These are phyloP conservation scores for Serripes groenlandicus DNA, from an alignment of 2,888 invertebrate genomes.

Conservation along the genomic window DNA sequence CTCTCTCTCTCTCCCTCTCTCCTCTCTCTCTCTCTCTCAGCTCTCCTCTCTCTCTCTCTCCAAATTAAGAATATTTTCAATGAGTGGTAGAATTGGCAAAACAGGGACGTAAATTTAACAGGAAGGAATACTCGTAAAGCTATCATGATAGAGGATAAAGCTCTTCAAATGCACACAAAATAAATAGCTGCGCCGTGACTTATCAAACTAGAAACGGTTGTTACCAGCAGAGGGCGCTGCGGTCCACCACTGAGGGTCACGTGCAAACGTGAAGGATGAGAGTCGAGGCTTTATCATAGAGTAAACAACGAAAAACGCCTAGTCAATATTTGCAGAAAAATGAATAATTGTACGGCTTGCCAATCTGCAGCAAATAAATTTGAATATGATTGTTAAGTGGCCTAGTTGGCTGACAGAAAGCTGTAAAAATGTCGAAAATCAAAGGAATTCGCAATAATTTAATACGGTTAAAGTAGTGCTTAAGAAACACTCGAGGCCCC, in stretches of 20 bases:
- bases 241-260: slow-evolving; percentile 27
- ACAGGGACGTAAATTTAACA: no score
- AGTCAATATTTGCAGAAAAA: slow-evolving; percentile 63
- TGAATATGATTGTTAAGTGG: slow-evolving; percentile 27
- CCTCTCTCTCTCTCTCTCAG: background rate
- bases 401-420: slow-evolving; percentile 20
- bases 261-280: slow-evolving; percentile 50
- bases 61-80: background rate
- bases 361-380: slow-evolving; percentile 56
- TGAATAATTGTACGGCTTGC: slow-evolving; percentile 47
- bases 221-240: slow-evolving; percentile 29
- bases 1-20: slow-evolving; percentile 8
- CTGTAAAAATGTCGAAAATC: slow-evolving; percentile 57
- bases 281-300: slow-evolving; percentile 54
- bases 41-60: background rate
- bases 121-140: no score
- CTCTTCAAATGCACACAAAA: no score
- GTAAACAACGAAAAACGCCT: slow-evolving; percentile 60
- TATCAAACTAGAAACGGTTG: slow-evolving; percentile 9
- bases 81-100: background rate
- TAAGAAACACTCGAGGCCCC: background rate
- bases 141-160: no score
- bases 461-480: slow-evolving; percentile 27
- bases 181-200: slow-evolving; percentile 23
- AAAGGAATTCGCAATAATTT: slow-evolving; percentile 61